Evolutionary conservation across 2,113 vertebrate genomes (phyloP), one percentile per base, ranked within the genome.

Genomic region (Sigmodon hispidus): DNA sequence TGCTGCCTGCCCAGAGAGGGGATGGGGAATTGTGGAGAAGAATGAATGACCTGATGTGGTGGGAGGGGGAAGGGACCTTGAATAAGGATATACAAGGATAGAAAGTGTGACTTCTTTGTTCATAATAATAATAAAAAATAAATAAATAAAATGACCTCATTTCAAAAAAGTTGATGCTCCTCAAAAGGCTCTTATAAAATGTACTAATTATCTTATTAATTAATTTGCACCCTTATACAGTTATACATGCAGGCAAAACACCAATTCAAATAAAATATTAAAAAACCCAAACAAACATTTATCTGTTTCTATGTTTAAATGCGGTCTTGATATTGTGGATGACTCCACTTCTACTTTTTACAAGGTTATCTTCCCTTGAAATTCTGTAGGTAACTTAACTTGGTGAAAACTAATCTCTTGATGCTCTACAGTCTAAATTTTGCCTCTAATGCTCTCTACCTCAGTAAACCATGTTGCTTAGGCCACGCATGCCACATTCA

Each of bases 131-230:
- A n/a, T n/a, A n/a, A n/a, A n/a, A n/a, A n/a, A n/a, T n/a, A n/a
- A n/a, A n/a, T n/a, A n/a, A n/a, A n/a, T n/a, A n/a, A n/a, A n/a
- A n/a, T n/a, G n/a, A n/a, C n/a, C n/a, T n/a, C n/a, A n/a, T n/a
- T n/a, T n/a, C n/a, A n/a, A n/a, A n/a, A 96, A 96, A 96, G 50
- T 76, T 84, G 79, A 69, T 96, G 70, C 84, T 88, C 89, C 72
- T 69, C 57, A 34, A 92, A 11, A 89, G 83, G 55, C 84, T 89
- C 45, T 91, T 89, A 91, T 92, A 95, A 94, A 89, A 92, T 92
- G 52, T 22, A 75, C 90, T 92, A n/a, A 63, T 86, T 95, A 86
- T 24, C 21, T 95, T 85, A 92, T 94, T 96, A 88, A 90, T 90
- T 79, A 70, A 70, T 90, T 55, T 95, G 45, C 87, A 52, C 17